Percentiles rank a stretch among this genome's conserved stretches.
Conservation (phyloP, 2,113 vertebrate genomes). For the Xiphophorus hellerii region DNA sequence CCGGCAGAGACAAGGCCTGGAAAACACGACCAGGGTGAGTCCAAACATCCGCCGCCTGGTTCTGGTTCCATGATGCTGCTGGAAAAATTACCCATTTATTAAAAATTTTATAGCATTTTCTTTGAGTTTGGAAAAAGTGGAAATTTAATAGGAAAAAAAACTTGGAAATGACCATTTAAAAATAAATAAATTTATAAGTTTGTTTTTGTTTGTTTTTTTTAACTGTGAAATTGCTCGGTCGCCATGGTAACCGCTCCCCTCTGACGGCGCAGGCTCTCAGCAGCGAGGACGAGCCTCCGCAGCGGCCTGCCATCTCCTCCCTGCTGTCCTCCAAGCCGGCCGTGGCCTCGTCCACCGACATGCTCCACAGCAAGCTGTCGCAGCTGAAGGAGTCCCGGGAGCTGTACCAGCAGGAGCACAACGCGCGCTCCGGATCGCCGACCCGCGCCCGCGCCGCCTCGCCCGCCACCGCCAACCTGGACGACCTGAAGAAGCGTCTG, state of each 20-base stretch:
- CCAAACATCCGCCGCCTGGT: no score
- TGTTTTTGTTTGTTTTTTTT: no score
- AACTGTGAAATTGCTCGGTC: no score
- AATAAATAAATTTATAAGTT: no score
- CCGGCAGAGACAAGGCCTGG: constrained; percentile 92
- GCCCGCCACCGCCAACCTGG: constrained; percentile 90
- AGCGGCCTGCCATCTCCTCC: constrained; percentile 82
- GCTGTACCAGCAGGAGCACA: constrained; percentile 92
- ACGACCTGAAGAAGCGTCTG: constrained; percentile 98
- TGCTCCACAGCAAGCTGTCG: constrained; percentile 98
- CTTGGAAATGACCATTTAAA: no score
- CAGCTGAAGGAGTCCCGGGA: constrained; percentile 97
- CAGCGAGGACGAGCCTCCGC: constrained; percentile 87
- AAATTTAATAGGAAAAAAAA: no score
- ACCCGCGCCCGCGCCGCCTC: constrained; percentile 81
- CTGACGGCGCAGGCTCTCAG: constrained; percentile 46
- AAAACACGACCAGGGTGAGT: constrained; percentile 90
- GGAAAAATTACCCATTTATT: no score
- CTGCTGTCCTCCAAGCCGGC: constrained; percentile 91
- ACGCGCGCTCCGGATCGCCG: constrained; percentile 85
- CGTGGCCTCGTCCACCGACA: constrained; percentile 95
- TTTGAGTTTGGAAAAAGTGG: no score
- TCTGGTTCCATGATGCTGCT: no score
- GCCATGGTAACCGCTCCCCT: neutral
- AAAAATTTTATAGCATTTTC: no score